Conservation (phyloP, 1,140 invertebrate genomes). For the Euwallacea fornicatus region DNA sequence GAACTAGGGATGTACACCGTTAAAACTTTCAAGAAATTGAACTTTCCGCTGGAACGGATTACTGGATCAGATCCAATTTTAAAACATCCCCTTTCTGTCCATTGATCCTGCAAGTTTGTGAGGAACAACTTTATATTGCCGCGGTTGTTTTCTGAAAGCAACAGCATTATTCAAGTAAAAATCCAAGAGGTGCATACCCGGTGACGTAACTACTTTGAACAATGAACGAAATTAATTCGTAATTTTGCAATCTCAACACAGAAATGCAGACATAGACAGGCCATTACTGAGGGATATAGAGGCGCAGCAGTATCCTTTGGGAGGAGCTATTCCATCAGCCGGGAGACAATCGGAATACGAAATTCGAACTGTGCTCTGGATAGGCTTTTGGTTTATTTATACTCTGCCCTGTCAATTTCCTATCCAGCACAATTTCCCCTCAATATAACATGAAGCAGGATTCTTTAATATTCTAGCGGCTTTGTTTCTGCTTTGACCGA, state of each 20-base stretch:
- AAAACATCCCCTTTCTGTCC: conserved; percentile 11
- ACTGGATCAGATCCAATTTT: conserved; percentile 19
- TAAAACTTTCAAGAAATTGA: conserved; percentile 23
- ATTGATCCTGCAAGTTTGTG: too few relatives aligned
- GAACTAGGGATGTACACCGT: not conserved
- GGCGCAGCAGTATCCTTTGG: conserved; percentile 13
- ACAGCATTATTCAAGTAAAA: too few relatives aligned
- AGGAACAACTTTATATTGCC: too few relatives aligned
- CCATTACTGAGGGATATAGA: not conserved
- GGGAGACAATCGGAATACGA: conserved; percentile 20
- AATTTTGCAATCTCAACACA: too few relatives aligned
- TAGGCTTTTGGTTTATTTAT: conserved; percentile 18
- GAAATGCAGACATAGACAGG: too few relatives aligned
- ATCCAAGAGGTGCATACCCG: too few relatives aligned
- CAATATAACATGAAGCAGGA: not conserved
- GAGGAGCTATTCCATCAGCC: conserved; percentile 13
- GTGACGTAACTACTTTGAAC: too few relatives aligned
- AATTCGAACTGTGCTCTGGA: conserved; percentile 2
- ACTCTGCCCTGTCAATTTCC: conserved; percentile 12
- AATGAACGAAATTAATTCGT: not conserved
- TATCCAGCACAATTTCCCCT: not conserved
- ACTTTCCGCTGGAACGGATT: conserved; percentile 18
- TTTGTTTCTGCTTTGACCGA: not conserved
- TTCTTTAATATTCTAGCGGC: not conserved
- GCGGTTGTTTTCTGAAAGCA: too few relatives aligned